These are phyloP conservation scores for Pedicia rivosa DNA, from an alignment of 2,888 invertebrate genomes.

Conservation along the genomic window DNA sequence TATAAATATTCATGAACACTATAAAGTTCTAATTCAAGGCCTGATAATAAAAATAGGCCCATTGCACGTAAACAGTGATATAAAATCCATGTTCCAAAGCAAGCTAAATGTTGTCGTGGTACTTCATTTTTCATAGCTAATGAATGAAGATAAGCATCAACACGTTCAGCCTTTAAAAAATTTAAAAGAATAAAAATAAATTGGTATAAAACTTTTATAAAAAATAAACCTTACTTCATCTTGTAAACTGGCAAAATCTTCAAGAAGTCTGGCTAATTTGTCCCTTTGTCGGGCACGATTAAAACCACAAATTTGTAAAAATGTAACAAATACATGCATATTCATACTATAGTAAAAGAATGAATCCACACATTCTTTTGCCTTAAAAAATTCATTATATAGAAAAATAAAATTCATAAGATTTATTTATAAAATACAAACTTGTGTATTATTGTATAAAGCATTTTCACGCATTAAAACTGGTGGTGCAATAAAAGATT, in stretches of 20 bases:
- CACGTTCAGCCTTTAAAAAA: slow-evolving; percentile 72
- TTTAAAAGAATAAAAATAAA: neutral
- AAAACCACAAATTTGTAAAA: slow-evolving; percentile 83
- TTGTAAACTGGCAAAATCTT: slow-evolving; percentile 81
- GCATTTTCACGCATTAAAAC: slow-evolving; percentile 61
- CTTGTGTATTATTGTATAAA: slow-evolving; percentile 26
- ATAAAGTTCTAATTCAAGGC: slow-evolving; percentile 90
- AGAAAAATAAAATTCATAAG: too few relatives aligned
- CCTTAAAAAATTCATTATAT: slow-evolving; percentile 31
- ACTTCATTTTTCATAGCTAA: slow-evolving; percentile 43
- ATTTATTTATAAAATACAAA: too few relatives aligned
- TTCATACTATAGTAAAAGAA: slow-evolving; percentile 63
- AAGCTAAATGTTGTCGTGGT: slow-evolving; percentile 58
- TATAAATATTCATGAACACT: slow-evolving; percentile 93
- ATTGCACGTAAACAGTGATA: slow-evolving; percentile 86
- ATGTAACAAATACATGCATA: slow-evolving; percentile 67
- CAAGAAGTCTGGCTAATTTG: slow-evolving; percentile 74
- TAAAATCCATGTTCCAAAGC: slow-evolving; percentile 88
- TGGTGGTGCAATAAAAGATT: slow-evolving; percentile 79
- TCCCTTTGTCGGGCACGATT: slow-evolving; percentile 92
- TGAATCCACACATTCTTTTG: slow-evolving; percentile 75
- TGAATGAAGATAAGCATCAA: slow-evolving; percentile 69
- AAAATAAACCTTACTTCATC: too few relatives aligned
- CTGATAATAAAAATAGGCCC: slow-evolving; percentile 85
- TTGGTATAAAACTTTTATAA: slow-evolving; percentile 9